Conservation (phyloP, 2,888 invertebrate genomes). For the Falcaria lacertinaria region DNA sequence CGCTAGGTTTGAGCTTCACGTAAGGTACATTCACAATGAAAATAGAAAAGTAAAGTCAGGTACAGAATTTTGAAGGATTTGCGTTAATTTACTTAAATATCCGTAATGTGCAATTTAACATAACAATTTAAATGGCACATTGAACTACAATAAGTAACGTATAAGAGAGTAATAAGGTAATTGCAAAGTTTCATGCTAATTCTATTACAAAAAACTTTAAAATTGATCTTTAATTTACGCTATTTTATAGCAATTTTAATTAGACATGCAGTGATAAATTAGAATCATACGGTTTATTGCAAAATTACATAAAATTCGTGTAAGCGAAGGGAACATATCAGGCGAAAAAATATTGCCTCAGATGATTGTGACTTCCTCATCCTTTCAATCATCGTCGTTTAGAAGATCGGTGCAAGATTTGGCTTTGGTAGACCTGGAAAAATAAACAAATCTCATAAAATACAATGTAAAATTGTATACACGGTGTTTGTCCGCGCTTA, state of each 20-base stretch:
- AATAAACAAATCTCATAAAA: constrained; percentile 9
- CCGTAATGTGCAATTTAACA: constrained; percentile 29
- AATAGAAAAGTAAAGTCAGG: constrained; percentile 36
- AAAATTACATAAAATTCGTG: not conserved
- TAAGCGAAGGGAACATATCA: no score
- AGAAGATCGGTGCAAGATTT: constrained; percentile 87
- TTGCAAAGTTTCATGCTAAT: no score
- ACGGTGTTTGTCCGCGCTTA: no score
- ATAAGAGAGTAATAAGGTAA: no score
- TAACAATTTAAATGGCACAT: constrained; percentile 28
- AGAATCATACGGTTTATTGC: constrained; percentile 3
- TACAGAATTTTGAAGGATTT: constrained; percentile 31
- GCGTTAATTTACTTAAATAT: constrained; percentile 18
- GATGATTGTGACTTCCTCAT: constrained; percentile 7
- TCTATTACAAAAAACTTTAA: no score
- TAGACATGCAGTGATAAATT: constrained; percentile 1
- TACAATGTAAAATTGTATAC: no score
- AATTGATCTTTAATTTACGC: no score
- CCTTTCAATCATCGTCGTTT: constrained; percentile 76
- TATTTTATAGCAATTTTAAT: not conserved
- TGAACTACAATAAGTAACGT: constrained; percentile 8
- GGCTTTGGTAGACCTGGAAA: constrained; percentile 84
- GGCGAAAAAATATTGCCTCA: no score
- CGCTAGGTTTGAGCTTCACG: constrained; percentile 34
- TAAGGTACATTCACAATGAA: constrained; percentile 17